phyloP scores from a whole-genome alignment of 2,888 invertebrate species.

The Napeogenes inachia region DNA sequence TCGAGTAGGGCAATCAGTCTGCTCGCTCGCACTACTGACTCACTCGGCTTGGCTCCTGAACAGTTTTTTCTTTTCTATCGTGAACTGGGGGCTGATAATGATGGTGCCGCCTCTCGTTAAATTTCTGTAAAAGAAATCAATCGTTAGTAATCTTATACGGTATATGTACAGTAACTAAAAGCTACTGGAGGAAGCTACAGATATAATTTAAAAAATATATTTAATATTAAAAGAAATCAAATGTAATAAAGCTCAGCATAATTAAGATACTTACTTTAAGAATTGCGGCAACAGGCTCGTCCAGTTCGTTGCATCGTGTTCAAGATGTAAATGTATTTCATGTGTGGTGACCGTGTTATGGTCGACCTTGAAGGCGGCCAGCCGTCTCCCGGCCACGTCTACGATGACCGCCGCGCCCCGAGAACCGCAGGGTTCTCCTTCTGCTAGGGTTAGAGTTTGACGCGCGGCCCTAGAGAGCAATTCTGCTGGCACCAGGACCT shows the following conservation, averaged over 20 bases:
- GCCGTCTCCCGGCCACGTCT: slow-evolving; percentile 86
- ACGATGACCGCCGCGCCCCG: slow-evolving; percentile 91
- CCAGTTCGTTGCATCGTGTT: slow-evolving; percentile 92
- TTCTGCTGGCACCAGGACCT: slow-evolving; percentile 90
- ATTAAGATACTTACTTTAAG: slow-evolving; percentile 84
- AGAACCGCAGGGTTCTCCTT: slow-evolving; percentile 93
- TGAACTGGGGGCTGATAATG: slow-evolving; percentile 92
- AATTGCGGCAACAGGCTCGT: slow-evolving; percentile 91
- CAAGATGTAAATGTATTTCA: slow-evolving; percentile 91
- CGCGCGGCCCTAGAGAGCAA: slow-evolving; percentile 87
- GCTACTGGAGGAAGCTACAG: neutral
- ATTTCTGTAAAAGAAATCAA: slow-evolving; percentile 79
- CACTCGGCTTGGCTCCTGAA: slow-evolving; percentile 84
- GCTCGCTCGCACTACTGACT: slow-evolving; percentile 62
- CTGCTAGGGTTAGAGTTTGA: slow-evolving; percentile 88
- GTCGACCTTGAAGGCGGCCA: slow-evolving; percentile 91
- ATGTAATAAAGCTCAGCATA: too few species aligned
- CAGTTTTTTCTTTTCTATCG: slow-evolving; percentile 93
- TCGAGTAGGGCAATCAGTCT: slow-evolving; percentile 75
- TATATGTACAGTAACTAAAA: too few species aligned
- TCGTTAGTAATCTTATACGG: slow-evolving; percentile 16
- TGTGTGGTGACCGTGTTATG: slow-evolving; percentile 92
- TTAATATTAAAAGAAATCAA: neutral
- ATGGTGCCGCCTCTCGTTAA: slow-evolving; percentile 90
- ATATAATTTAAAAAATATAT: neutral